Conservation (phyloP, 2,888 invertebrate genomes). For the Drosophila quinaria region DNA sequence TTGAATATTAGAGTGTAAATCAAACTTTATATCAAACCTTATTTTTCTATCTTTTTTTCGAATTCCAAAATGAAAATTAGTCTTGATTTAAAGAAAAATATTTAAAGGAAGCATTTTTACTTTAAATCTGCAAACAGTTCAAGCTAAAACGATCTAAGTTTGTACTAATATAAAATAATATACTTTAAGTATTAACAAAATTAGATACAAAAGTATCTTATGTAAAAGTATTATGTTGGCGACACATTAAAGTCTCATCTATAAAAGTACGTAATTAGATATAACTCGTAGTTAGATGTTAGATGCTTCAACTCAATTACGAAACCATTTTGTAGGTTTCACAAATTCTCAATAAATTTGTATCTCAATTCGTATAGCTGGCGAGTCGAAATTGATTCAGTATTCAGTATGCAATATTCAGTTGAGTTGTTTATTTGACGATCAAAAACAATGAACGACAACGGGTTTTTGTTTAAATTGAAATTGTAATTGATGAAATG, state of each 20-base stretch:
- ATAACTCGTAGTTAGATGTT: not conserved
- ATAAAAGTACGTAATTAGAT: not conserved
- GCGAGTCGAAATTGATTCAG: constrained; percentile 62
- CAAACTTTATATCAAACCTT: not conserved
- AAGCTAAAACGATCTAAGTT: no score
- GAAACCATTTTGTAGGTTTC: constrained; percentile 7
- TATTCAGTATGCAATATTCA: constrained; percentile 40
- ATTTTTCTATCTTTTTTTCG: no score
- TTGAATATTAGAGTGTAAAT: not conserved
- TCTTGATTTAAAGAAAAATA: no score
- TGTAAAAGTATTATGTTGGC: no score
- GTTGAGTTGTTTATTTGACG: constrained; percentile 61
- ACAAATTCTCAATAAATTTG: constrained; percentile 50
- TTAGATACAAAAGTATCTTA: no score
- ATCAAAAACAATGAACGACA: constrained; percentile 58
- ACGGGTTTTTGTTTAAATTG: constrained; percentile 74
- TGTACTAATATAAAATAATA: no score
- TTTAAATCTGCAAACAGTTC: no score
- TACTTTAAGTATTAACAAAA: no score
- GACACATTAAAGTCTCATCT: no score
- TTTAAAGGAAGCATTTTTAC: no score
- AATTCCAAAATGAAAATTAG: no score
- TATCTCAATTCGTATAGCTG: constrained; percentile 67
- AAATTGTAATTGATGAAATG: constrained; percentile 83
- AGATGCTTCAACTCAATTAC: constrained; percentile 39